Base-by-base conservation (phyloP, 2,797 vertebrate species). In the Aphelocoma californica region DNA sequence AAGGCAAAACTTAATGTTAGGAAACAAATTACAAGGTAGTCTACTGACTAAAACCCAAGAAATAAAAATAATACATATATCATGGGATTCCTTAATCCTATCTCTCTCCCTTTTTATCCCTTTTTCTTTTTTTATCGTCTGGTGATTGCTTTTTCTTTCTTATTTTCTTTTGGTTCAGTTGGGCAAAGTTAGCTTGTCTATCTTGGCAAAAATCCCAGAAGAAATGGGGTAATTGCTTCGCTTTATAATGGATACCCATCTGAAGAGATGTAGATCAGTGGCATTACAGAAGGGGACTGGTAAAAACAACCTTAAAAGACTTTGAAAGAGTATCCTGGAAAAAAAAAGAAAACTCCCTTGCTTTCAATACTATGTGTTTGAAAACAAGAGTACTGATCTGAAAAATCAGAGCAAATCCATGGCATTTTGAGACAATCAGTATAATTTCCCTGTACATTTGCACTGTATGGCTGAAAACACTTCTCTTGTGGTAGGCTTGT, bases 51-150 rank as follows among this genome's bases (percentile, higher is more conserved):
- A 90, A 86, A 40, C 4, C 0, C 20, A 92, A 72, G 15, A 67
- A 64, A 86, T 2, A 0, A 56, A 48, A 67, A 60, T 38, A 62
- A 62, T 51, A 50, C 6, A 67, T 57, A 56, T 57, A 12, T 6
- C 10, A 88, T 38, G 13, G 0, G 1, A 61, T 67, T 62, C 40
- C 56, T 44, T 90, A 60, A 64, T 65, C 6, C 19, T 9, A 21
- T 25, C 2, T 3, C 4, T n/a, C 11, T 34, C 7, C 6, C 1
- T 16, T 19, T 25, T 9, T 16, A 15, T 40, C 17, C 18, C 17
- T 29, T 48, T 21, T 25, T 8, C 6, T 17, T 29, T 18, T 25
- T 17, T 7, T 5, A 31, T 4, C 13, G 4, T n/a, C 9, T 57
- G 5, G 5, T 57, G 3, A 47, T 50, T 78, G 3, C 14, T 2